Conservation (phyloP, 2,888 invertebrate genomes). For the Eremobia ochroleuca region DNA sequence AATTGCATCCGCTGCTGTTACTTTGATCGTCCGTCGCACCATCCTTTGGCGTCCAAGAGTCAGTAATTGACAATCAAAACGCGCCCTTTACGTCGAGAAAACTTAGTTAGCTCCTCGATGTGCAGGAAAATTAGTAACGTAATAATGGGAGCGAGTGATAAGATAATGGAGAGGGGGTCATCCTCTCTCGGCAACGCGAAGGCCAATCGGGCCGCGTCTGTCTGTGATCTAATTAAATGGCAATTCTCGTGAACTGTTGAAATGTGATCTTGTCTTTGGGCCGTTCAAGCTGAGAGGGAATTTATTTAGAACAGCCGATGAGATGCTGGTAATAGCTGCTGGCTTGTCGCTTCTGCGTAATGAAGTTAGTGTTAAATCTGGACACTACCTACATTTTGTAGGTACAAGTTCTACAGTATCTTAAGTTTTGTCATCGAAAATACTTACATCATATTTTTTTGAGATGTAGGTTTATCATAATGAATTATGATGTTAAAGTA, state of each 20-base stretch:
- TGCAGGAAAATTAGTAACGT: constrained; percentile 90
- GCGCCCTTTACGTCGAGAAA: constrained; percentile 85
- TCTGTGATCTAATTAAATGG: constrained; percentile 83
- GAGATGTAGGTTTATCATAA: too few species aligned
- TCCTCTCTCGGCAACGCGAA: constrained; percentile 70
- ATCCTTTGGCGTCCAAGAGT: constrained; percentile 84
- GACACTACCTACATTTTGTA: not conserved
- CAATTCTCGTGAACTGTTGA: constrained; percentile 79
- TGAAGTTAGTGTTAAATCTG: not conserved
- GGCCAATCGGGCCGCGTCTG: constrained; percentile 76
- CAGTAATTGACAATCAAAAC: constrained; percentile 90
- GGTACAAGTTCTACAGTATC: not conserved
- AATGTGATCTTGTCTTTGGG: constrained; percentile 79
- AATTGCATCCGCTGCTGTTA: constrained; percentile 84
- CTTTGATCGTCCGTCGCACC: constrained; percentile 77
- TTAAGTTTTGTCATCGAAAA: too few species aligned
- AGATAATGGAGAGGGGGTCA: constrained; percentile 88
- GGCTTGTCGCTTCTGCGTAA: constrained; percentile 7
- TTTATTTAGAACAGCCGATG: constrained; percentile 69
- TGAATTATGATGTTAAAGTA: too few species aligned
- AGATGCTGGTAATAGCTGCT: constrained; percentile 24
- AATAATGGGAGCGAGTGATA: constrained; percentile 88
- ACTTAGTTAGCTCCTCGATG: constrained; percentile 88
- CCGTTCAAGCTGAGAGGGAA: constrained; percentile 75
- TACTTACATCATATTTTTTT: too few species aligned